A percentile compares a stretch with the other conserved stretches of the same genome.
Conservation (phyloP, 2,888 invertebrate genomes). For the Lacanobia wlatinum region DNA sequence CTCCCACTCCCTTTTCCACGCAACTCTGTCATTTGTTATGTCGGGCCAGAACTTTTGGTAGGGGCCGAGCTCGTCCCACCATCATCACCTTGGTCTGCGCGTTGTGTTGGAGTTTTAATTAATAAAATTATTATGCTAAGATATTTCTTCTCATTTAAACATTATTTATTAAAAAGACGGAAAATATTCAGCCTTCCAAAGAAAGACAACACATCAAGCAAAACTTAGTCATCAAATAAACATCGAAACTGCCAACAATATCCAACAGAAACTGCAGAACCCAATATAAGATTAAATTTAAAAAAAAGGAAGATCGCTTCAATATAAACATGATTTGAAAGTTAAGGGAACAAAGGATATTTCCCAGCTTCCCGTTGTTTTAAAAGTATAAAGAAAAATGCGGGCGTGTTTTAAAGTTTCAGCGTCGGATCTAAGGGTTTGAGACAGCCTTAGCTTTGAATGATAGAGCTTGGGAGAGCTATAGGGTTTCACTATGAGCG, state of each 20-base stretch:
- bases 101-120: too few relatives aligned
- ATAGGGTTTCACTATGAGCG: conserved; percentile 63
- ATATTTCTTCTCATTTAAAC: too few relatives aligned
- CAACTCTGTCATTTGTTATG: too few relatives aligned
- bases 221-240: background rate
- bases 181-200: background rate
- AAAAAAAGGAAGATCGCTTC: conserved; percentile 19
- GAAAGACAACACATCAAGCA: background rate
- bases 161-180: background rate
- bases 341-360: conserved; percentile 60
- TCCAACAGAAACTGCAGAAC: background rate
- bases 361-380: conserved; percentile 66
- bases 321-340: conserved; percentile 54
- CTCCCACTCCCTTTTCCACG: too few relatives aligned
- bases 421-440: conserved; percentile 72
- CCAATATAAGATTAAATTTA: conserved; percentile 27
- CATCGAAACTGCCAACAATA: background rate
- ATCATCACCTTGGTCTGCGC: too few relatives aligned
- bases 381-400: conserved; percentile 69
- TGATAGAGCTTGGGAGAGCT: conserved; percentile 69
- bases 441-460: conserved; percentile 66
- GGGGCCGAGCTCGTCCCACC: too few relatives aligned
- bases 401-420: conserved; percentile 75
- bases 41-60: too few relatives aligned
- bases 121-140: too few relatives aligned